These are phyloP conservation scores for Perdita meconis DNA, from an alignment of 2,888 invertebrate species.

Conservation along the genomic window DNA sequence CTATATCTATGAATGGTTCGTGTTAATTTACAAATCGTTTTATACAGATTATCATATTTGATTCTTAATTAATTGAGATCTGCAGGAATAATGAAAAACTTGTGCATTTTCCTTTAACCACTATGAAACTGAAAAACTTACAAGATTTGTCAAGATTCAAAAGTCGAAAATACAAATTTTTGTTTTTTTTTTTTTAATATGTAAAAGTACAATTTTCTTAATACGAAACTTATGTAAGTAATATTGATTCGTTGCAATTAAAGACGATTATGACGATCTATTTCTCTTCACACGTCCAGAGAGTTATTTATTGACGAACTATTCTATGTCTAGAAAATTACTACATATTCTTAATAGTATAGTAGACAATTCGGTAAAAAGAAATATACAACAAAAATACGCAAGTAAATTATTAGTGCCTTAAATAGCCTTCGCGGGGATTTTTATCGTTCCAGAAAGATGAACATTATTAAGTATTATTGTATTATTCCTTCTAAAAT, in stretches of 20 bases:
- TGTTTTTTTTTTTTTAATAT: no score
- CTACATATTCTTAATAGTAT: constrained; percentile 32
- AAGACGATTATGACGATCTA: no score
- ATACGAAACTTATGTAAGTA: no score
- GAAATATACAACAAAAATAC: constrained; percentile 7
- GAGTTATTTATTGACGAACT: background rate
- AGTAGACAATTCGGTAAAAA: constrained; percentile 22
- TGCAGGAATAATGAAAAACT: constrained; percentile 55
- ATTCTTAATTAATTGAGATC: constrained; percentile 51
- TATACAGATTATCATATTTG: constrained; percentile 70
- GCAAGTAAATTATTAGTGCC: constrained; percentile 46
- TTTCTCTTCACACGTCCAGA: no score
- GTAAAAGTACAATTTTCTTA: no score
- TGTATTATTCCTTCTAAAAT: background rate
- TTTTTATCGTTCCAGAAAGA: background rate
- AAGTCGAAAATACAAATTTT: no score
- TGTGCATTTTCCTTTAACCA: background rate
- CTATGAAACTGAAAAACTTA: no score
- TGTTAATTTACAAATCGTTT: constrained; percentile 80
- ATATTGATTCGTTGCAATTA: background rate
- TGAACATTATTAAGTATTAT: constrained; percentile 3
- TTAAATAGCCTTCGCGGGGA: background rate
- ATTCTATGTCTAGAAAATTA: constrained; percentile 26
- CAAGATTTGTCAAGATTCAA: no score
- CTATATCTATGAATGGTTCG: constrained; percentile 58